A percentile compares a stretch with the other conserved stretches of the same genome.
phyloP scores from a whole-genome alignment of 2,113 vertebrate species.

The Copsychus sechellarum region DNA sequence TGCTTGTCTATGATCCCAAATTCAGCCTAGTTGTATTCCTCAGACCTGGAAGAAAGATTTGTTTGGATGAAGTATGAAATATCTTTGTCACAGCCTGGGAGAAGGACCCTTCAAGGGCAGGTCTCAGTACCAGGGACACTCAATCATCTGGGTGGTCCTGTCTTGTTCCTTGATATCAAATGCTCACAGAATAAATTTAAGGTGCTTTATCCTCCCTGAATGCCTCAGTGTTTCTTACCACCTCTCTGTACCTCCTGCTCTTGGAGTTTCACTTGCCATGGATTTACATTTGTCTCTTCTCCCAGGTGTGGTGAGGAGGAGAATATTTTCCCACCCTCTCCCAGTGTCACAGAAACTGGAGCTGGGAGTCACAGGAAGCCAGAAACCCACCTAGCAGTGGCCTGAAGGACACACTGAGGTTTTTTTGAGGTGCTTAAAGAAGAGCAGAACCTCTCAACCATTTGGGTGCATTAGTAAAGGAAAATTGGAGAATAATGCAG shows the following conservation, averaged over 20 bases:
- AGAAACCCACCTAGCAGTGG: not conserved
- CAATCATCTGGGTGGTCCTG: not conserved
- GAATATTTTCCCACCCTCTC: not conserved
- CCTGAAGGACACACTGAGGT: not conserved
- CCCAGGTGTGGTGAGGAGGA: not conserved
- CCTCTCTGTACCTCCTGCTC: not conserved
- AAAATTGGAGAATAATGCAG: not conserved
- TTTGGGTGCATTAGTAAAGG: not conserved
- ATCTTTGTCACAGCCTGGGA: not conserved
- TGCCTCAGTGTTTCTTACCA: not conserved
- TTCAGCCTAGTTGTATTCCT: not conserved
- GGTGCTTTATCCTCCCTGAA: not conserved
- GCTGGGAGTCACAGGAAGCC: not conserved
- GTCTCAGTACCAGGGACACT: not conserved
- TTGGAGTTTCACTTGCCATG: not conserved
- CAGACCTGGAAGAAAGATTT: not conserved
- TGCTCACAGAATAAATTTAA: not conserved
- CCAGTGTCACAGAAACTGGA: not conserved
- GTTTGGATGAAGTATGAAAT: not conserved
- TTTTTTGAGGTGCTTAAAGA: not conserved
- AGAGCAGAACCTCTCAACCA: not conserved
- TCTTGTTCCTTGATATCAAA: not conserved
- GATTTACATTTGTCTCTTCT: not conserved
- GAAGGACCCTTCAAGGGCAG: fast-evolving
- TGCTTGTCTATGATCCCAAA: not conserved